Evolutionary conservation across 2,888 invertebrate genomes (phyloP).

Genomic region (Hofmannophila pseudospretella): DNA sequence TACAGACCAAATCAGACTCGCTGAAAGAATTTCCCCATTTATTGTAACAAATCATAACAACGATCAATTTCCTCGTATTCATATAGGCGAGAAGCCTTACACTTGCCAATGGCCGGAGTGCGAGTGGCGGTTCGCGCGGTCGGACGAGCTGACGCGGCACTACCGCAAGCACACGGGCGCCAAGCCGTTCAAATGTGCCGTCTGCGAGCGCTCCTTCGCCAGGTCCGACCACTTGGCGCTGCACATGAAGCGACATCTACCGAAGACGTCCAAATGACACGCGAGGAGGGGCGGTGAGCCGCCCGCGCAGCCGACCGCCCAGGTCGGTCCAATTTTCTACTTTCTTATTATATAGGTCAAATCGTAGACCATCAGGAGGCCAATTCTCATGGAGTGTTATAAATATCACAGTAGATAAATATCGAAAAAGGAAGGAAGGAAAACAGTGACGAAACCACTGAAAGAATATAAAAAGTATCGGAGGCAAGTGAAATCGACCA

Average conservation of each 20-base stretch:
- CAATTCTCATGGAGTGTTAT: too few species aligned
- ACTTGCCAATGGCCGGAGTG: constrained; percentile 99
- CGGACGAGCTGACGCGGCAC: constrained; percentile 97
- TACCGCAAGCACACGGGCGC: constrained; percentile 98
- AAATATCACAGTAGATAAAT: too few species aligned
- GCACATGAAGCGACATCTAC: constrained; percentile 97
- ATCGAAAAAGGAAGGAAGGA: too few species aligned
- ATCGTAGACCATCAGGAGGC: too few species aligned
- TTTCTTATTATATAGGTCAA: too few species aligned
- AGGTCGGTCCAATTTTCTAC: constrained; percentile 44
- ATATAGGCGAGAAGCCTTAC: constrained; percentile 96
- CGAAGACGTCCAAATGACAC: constrained; percentile 88
- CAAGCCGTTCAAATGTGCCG: constrained; percentile 97
- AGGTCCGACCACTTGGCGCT: constrained; percentile 96
- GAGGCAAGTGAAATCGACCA: too few species aligned
- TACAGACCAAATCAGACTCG: too few species aligned
- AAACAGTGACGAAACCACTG: too few species aligned
- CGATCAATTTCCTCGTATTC: neutral
- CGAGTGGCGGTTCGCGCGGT: constrained; percentile 97
- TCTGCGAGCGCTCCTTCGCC: constrained; percentile 96
- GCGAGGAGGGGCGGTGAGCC: constrained; percentile 67
- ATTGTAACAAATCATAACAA: neutral
- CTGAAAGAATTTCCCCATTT: too few species aligned
- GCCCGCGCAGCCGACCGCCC: constrained; percentile 53
- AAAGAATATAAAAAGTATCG: too few species aligned